Evolutionary conservation across 2,797 vertebrate genomes (phyloP), one percentile per base, ranked within the genome.

Genomic region (Spondyliosoma cantharus): DNA sequence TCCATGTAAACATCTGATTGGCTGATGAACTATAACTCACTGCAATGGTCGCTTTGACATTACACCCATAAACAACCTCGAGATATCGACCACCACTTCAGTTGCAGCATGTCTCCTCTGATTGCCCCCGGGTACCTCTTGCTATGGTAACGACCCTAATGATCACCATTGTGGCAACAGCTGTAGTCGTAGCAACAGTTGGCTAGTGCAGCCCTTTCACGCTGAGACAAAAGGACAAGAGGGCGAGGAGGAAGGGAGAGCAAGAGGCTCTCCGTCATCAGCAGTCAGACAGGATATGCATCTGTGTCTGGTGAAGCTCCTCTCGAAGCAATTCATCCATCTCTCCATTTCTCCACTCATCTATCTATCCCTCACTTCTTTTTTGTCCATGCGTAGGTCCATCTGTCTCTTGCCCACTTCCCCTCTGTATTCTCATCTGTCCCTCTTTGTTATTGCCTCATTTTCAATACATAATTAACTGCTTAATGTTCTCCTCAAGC

Each of bases 121-220:
- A 84, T 83, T 83, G 76, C 74, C 83, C 74, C 62, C 3, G 42
- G 60, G 76, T 82, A 70, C 65, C 67, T 81, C 67, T 76, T 48
- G 61, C 85, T 71, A 86, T 90, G 87, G 87, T 86, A 85, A 90
- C 74, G 2, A 89, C 81, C 87, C 81, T 78, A 83, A 89, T 88
- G 74, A 91, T 77, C 76, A 78, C 78, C 74, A 78, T 74, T 87
- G 85, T 88, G 81, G 73, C 65, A 90, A 87, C 91, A 86, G 86
- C 88, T 88, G 87, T 84, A 88, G 87, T 86, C 69, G 75, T 84
- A 84, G 90, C 89, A 89, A 92, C 89, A 90, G 86, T 90, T 86
- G 83, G 83, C 66, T 22, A 45, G 66, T 62, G 76, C 48, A 66
- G 80, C 81, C 83, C 80, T 71, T 74, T 90, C 80, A 76, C 71